Evolutionary conservation across 2,888 invertebrate species (phyloP).

Genomic region (Drosophila trichaetosa): DNA sequence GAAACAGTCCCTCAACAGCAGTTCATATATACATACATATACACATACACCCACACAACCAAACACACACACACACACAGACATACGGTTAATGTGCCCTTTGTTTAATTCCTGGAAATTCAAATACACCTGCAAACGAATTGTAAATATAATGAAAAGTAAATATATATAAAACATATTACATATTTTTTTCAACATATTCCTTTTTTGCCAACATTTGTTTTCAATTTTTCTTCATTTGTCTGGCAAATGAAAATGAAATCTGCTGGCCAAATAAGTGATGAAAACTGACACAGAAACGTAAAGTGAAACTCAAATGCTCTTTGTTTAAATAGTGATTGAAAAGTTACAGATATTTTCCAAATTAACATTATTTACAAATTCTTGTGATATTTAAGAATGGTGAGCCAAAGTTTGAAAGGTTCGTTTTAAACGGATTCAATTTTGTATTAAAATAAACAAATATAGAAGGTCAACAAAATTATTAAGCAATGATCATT

Average conservation of each 20-base stretch:
- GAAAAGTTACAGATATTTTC: fast-evolving
- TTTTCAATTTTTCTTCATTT: constrained; percentile 48
- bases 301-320: constrained; percentile 4
- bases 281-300: background rate
- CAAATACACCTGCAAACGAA: constrained; percentile 30
- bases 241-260: constrained; percentile 51
- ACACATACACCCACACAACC: background rate
- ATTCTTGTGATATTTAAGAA: background rate
- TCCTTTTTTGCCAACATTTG: constrained; percentile 10
- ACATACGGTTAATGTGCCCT: constrained; percentile 33
- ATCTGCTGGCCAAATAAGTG: constrained; percentile 28
- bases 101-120: constrained; percentile 40
- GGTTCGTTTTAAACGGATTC: background rate
- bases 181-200: constrained; percentile 7
- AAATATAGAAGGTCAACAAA: background rate
- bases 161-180: constrained; percentile 55
- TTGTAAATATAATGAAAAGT: constrained; percentile 55
- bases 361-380: background rate
- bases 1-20: constrained; percentile 12
- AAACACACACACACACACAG: background rate
- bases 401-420: background rate
- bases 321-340: constrained; percentile 2
- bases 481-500: background rate
- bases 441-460: background rate
- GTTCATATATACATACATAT: background rate